Evolutionary conservation across 2,888 invertebrate species (phyloP).

Genomic region (Melinopterus prodromus): DNA sequence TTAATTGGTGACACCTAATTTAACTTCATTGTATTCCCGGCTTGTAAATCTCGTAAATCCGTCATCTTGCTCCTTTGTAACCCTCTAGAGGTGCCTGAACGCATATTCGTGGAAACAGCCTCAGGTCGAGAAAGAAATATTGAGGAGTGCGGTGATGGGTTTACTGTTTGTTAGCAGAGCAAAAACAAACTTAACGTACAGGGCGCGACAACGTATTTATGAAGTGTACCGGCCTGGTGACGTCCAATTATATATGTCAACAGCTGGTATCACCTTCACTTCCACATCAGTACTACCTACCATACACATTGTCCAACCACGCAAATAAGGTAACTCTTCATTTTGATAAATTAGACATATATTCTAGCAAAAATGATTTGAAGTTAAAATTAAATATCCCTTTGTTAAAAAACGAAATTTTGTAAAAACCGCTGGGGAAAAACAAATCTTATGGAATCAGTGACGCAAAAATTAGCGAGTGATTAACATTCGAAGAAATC

Average conservation of each 20-base stretch:
- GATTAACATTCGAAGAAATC: too few relatives aligned
- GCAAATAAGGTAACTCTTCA: background rate
- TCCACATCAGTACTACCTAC: background rate
- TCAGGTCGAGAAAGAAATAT: slow-evolving; percentile 44
- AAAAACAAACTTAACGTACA: slow-evolving; percentile 48
- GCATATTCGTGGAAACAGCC: slow-evolving; percentile 4
- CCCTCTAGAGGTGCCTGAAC: background rate
- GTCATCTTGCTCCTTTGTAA: too few relatives aligned
- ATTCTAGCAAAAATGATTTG: too few relatives aligned
- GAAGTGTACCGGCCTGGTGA: slow-evolving; percentile 22
- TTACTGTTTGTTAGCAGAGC: slow-evolving; percentile 51
- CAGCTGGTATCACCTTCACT: background rate
- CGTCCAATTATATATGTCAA: background rate
- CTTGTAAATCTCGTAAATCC: too few relatives aligned
- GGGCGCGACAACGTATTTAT: slow-evolving; percentile 48
- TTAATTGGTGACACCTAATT: too few relatives aligned
- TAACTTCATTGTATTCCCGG: too few relatives aligned
- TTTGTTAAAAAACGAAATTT: too few relatives aligned
- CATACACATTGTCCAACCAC: background rate
- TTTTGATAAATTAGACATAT: too few relatives aligned
- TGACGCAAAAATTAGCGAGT: too few relatives aligned
- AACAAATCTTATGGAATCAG: too few relatives aligned
- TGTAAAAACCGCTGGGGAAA: background rate
- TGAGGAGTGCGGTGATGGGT: slow-evolving; percentile 49
- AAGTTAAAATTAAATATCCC: too few relatives aligned